Evolutionary conservation across 2,888 invertebrate genomes (phyloP).

Genomic region (Dicyrtomina minuta): DNA sequence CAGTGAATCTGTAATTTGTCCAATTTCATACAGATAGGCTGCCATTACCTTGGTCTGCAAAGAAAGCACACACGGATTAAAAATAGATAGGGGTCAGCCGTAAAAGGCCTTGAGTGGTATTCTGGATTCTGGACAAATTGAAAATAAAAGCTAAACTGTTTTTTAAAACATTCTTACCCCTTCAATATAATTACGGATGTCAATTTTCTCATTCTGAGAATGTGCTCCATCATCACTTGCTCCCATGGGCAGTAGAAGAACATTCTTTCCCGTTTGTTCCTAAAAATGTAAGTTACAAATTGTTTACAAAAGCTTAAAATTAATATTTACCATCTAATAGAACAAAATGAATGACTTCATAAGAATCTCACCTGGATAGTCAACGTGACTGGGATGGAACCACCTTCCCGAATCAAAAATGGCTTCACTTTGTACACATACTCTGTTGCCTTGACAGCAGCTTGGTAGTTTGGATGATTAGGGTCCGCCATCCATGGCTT

Average conservation of each 20-base stretch:
- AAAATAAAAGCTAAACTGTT: neutral
- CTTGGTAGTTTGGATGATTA: conserved; percentile 86
- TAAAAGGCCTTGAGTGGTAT: no score
- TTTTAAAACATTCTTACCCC: conserved; percentile 68
- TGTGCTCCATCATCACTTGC: conserved; percentile 97
- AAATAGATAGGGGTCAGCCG: no score
- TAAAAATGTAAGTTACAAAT: conserved; percentile 57
- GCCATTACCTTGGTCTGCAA: conserved; percentile 87
- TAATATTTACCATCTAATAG: neutral
- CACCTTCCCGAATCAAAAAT: conserved; percentile 91
- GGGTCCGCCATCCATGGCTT: conserved; percentile 89
- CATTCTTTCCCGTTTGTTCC: conserved; percentile 89
- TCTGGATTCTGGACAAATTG: neutral
- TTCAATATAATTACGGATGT: conserved; percentile 87
- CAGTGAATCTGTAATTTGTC: conserved; percentile 25
- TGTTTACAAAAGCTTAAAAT: conserved; percentile 70
- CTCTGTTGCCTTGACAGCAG: conserved; percentile 77
- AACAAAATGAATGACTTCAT: conserved; percentile 74
- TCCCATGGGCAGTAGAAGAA: conserved; percentile 91
- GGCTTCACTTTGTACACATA: conserved; percentile 87
- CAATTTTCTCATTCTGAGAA: conserved; percentile 97
- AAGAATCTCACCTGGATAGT: conserved; percentile 65
- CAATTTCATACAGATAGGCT: conserved; percentile 82
- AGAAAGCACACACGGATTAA: conserved; percentile 53
- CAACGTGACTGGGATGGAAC: conserved; percentile 92